Conservation (phyloP, 2,797 vertebrate genomes). For the Hippoglossus hippoglossus region DNA sequence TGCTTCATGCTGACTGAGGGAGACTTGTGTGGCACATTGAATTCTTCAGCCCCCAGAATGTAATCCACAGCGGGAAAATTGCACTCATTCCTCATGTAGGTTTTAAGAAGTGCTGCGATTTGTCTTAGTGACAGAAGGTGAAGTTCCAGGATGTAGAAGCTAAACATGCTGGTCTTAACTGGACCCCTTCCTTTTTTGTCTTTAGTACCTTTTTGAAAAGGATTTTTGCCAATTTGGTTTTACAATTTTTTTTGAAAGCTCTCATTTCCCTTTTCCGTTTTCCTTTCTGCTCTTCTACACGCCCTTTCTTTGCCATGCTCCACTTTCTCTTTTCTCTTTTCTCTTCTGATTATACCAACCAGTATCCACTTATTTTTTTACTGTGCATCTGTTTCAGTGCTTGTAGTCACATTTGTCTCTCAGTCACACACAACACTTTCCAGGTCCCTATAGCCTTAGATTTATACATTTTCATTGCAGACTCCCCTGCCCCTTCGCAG, state of each 20-base stretch:
- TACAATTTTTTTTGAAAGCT: background rate
- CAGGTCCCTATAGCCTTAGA: constrained; percentile 5
- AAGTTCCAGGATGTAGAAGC: constrained; percentile 27
- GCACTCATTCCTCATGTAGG: constrained; percentile 55
- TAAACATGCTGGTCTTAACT: background rate
- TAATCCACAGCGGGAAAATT: constrained; percentile 53
- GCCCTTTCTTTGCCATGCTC: constrained; percentile 8
- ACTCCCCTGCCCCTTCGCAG: background rate
- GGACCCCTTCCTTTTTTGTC: no score
- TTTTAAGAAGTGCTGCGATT: constrained; percentile 55
- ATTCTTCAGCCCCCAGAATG: constrained; percentile 28
- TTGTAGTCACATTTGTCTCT: constrained; percentile 11
- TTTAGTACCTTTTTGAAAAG: no score
- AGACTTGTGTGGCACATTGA: constrained; percentile 35
- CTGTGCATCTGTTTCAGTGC: constrained; percentile 4
- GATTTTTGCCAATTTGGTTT: background rate
- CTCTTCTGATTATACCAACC: constrained; percentile 5
- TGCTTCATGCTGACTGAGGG: constrained; percentile 20
- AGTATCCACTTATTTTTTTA: constrained; percentile 3
- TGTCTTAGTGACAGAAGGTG: constrained; percentile 53
- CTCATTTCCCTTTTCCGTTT: background rate
- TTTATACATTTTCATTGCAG: background rate
- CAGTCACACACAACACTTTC: background rate
- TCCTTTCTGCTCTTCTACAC: constrained; percentile 17
- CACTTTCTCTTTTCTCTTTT: background rate